Conservation (phyloP, 2,888 invertebrate genomes). For the Oasisia sp. region DNA sequence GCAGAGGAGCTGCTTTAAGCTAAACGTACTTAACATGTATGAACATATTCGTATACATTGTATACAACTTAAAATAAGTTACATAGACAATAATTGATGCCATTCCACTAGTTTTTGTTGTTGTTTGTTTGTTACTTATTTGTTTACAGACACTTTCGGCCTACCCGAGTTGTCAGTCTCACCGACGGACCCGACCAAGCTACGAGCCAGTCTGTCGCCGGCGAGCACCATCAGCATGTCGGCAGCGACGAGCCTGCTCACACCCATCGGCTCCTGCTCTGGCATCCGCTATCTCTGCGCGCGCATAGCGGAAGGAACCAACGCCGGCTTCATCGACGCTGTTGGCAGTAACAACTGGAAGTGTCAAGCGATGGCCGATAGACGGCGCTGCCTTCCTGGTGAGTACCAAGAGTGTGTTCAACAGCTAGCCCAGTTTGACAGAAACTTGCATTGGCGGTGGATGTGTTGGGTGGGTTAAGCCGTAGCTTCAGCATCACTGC, state of each 20-base stretch:
- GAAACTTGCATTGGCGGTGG: not conserved
- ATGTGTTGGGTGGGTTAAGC: no score
- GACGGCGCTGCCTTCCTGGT: constrained; percentile 23
- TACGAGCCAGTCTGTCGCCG: not conserved
- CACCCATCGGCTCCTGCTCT: not conserved
- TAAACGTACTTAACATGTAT: no score
- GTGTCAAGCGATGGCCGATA: constrained; percentile 22
- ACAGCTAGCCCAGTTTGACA: not conserved
- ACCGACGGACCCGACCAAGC: not conserved
- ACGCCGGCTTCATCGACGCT: constrained; percentile 25
- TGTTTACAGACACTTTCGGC: not conserved
- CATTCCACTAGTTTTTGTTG: no score
- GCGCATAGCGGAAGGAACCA: not conserved
- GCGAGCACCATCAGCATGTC: not conserved
- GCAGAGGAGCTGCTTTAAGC: no score
- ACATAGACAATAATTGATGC: no score
- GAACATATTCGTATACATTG: no score
- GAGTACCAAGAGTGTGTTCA: not conserved
- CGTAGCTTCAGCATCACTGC: no score
- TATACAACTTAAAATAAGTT: no score
- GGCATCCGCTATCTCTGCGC: not conserved
- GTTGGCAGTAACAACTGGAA: constrained; percentile 17
- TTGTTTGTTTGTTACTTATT: not conserved
- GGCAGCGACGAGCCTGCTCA: not conserved
- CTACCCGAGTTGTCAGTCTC: not conserved